phyloP scores from a whole-genome alignment of 2,888 invertebrate genomes.

The Cosmia trapezina region DNA sequence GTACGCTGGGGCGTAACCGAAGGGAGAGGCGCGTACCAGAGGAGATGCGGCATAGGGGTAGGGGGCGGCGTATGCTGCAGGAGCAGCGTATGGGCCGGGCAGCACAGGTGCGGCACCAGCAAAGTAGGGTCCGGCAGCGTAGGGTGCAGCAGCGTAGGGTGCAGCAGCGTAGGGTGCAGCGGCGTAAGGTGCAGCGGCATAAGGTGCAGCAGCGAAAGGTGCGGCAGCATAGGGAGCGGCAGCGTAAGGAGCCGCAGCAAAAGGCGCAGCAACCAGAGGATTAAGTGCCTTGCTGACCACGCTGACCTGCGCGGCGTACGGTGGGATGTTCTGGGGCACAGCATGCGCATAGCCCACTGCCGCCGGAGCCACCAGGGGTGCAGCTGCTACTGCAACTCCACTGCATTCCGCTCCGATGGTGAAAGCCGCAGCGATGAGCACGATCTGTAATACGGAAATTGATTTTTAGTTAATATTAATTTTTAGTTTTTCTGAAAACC shows the following conservation, averaged over 20 bases:
- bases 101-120: conserved; percentile 65
- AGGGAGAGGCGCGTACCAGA: conserved; percentile 46
- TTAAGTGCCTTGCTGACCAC: conserved; percentile 87
- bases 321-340: conserved; percentile 91
- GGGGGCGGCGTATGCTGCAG: conserved; percentile 69
- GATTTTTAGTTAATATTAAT: conserved; percentile 19
- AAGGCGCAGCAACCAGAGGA: conserved; percentile 80
- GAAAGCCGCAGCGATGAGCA: conserved; percentile 83
- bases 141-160: conserved; percentile 58
- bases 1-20: conserved; percentile 78
- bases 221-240: conserved; percentile 69
- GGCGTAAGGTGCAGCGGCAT: conserved; percentile 72
- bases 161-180: conserved; percentile 68
- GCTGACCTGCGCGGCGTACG: conserved; percentile 91
- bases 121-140: conserved; percentile 61
- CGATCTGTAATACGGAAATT: conserved; percentile 78
- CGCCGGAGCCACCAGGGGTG: conserved; percentile 88
- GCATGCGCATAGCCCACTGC: conserved; percentile 90
- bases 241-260: conserved; percentile 67
- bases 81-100: conserved; percentile 64
- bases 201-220: conserved; percentile 67
- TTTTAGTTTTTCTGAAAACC: neutral
- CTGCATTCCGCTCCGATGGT: conserved; percentile 81
- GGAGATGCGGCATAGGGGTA: conserved; percentile 68
- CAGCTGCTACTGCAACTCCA: conserved; percentile 78